Evolutionary conservation across 2,888 invertebrate genomes (phyloP), one percentile per base, ranked within the genome.

Genomic region (Cryptocephalus primarius): DNA sequence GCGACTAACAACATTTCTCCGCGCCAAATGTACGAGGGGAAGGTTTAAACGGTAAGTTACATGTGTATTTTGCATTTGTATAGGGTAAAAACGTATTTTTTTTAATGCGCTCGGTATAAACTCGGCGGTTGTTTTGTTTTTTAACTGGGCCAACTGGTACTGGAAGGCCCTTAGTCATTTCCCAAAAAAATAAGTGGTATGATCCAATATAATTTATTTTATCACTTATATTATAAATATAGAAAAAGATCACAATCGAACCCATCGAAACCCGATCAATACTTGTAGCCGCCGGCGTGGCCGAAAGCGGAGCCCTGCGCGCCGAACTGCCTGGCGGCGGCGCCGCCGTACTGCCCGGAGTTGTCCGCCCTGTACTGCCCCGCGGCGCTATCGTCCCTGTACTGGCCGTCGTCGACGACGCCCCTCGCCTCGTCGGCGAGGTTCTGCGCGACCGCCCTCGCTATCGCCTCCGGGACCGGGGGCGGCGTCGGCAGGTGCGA

Each of bases 401-500:
- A 59, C 14, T 55, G 55, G 8, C 59, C 59, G 49, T 59, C 58
- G 47, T 59, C 58, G 6, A 51, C 52, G 8, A 59, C 41, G 11
- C 50, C 55, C 36, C 55, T 53, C 22, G 60, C 62, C 52, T 62
- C 64, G 36, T 61, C 60, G 14, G 57, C 59, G 33, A 57, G 47
- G 47, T 63, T 61, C 41, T 59, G 56, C 47, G 60, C 56, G 39
- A 62, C 45, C 8, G 61, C 55, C 44, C 72, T 70, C 39, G 72
- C 67, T 55, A 78, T 78, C 31, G 72, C 77, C 47, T 73, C 76
- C 0, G 78, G 78, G 53, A 79, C 76, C 33, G 78, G 77, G 0
- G 78, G 78, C 1, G 78, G 72, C 0, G 77, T 77, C 11, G 78
- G 79, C 38, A 78, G 63, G 52, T 78, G 78, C 1, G 69, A 72